Evolutionary conservation across 2,113 vertebrate species (phyloP).

Genomic region (Copsychus sechellarum): DNA sequence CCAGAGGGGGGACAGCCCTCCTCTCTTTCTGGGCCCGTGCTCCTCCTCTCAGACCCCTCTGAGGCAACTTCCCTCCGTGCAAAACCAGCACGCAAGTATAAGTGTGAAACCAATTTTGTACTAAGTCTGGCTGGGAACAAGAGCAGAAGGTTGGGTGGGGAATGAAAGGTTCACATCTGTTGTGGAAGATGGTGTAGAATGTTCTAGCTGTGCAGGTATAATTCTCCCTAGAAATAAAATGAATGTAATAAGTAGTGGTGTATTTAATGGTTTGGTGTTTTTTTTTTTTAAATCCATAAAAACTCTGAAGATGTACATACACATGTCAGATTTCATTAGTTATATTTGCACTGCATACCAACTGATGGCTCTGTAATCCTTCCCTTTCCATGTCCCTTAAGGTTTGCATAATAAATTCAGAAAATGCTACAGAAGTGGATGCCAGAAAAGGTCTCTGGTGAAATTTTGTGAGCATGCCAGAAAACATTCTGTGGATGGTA

Average conservation of each 20-base stretch:
- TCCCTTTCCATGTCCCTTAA: background rate
- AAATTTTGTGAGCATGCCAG: background rate
- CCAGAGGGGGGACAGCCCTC: no score
- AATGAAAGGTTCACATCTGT: background rate
- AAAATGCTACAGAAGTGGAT: background rate
- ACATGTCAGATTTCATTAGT: background rate
- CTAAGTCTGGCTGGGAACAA: background rate
- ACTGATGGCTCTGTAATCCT: background rate
- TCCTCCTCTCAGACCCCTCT: no score
- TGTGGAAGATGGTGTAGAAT: background rate
- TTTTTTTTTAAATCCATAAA: no score
- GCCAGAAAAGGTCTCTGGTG: conserved; percentile 10
- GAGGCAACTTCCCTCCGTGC: no score
- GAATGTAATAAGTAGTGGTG: background rate
- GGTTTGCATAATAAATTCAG: conserved; percentile 7
- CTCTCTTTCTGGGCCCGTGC: no score
- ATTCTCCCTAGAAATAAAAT: background rate
- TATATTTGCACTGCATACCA: background rate
- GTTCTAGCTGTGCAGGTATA: background rate
- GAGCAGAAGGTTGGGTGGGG: background rate
- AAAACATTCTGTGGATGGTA: background rate
- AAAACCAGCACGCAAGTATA: background rate
- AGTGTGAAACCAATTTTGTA: background rate
- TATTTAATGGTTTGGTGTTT: no score
- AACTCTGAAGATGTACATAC: background rate